These are phyloP conservation scores for Scolopax mira DNA, from an alignment of 2,113 vertebrate genomes.

Conservation along the genomic window DNA sequence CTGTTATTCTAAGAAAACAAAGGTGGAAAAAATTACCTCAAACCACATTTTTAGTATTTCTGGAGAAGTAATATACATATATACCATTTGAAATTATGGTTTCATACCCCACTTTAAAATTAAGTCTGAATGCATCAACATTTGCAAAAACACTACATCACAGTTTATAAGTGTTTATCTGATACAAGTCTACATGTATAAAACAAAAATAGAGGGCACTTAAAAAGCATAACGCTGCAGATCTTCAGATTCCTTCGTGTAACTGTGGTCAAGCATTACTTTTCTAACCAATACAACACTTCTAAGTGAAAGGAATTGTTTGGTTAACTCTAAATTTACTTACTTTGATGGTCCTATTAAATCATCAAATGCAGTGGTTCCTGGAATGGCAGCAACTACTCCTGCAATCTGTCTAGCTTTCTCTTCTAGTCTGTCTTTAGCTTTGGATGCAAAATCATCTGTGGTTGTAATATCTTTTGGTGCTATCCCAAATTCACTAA, in stretches of 20 bases:
- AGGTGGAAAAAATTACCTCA: neutral
- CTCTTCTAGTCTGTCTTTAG: constrained; percentile 80
- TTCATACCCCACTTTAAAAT: neutral
- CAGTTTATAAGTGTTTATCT: neutral
- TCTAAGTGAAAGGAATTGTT: neutral
- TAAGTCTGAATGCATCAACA: neutral
- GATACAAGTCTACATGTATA: neutral
- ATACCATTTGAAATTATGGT: neutral
- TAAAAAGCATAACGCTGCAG: neutral
- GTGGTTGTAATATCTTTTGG: constrained; percentile 88
- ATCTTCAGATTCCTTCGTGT: neutral
- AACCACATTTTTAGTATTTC: neutral
- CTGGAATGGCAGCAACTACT: constrained; percentile 83
- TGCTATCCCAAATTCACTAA: constrained; percentile 94
- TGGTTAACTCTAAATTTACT: constrained; percentile 1
- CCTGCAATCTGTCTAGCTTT: constrained; percentile 84
- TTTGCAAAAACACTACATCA: neutral
- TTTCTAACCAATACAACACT: neutral
- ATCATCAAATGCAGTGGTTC: constrained; percentile 88
- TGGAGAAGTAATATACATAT: neutral
- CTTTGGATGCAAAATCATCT: constrained; percentile 86
- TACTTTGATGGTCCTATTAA: constrained; percentile 88
- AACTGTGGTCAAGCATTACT: neutral
- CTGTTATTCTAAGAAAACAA: constrained; percentile 76
- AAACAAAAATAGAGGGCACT: neutral